These are phyloP conservation scores for Ctenomys sociabilis DNA, from an alignment of 2,113 vertebrate genomes.

Conservation along the genomic window DNA sequence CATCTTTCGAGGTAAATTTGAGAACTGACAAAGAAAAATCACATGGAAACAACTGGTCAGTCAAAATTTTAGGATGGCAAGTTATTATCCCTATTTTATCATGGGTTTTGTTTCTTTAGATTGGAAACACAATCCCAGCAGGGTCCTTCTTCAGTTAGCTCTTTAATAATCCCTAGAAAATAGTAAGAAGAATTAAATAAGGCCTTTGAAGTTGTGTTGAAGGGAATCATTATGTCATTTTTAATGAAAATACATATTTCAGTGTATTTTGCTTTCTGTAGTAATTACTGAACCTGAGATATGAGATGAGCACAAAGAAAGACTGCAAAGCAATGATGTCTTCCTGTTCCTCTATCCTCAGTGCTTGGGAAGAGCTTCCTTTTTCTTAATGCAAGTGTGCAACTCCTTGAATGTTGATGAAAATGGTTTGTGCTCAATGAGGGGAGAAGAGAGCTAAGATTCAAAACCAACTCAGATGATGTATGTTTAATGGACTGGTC, in stretches of 20 bases:
- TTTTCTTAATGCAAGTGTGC: constrained; percentile 19
- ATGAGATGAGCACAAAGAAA: not conserved
- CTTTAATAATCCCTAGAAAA: not conserved
- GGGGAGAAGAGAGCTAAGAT: constrained; percentile 57
- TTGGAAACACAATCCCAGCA: not conserved
- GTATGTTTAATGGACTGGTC: constrained; percentile 49
- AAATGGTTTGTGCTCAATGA: constrained; percentile 60
- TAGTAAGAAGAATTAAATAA: not conserved
- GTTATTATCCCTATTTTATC: not conserved
- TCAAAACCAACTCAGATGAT: constrained; percentile 60
- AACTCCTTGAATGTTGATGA: constrained; percentile 59
- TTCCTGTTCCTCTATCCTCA: constrained; percentile 28
- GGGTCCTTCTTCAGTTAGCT: not conserved
- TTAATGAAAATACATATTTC: constrained; percentile 33
- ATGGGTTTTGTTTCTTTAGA: constrained; percentile 25
- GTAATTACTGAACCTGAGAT: not conserved
- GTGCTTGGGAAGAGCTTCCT: constrained; percentile 45
- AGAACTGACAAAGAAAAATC: not conserved
- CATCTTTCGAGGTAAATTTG: not conserved
- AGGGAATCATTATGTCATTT: constrained; percentile 3
- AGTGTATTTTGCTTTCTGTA: not conserved
- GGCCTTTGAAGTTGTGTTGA: constrained; percentile 14
- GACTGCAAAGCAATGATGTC: not conserved
- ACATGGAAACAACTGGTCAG: not conserved
- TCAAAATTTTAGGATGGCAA: not conserved